A percentile compares a stretch with the other conserved stretches of the same genome.
Conservation (phyloP, 1,140 invertebrate genomes). For the Drosophila malerkotliana region DNA sequence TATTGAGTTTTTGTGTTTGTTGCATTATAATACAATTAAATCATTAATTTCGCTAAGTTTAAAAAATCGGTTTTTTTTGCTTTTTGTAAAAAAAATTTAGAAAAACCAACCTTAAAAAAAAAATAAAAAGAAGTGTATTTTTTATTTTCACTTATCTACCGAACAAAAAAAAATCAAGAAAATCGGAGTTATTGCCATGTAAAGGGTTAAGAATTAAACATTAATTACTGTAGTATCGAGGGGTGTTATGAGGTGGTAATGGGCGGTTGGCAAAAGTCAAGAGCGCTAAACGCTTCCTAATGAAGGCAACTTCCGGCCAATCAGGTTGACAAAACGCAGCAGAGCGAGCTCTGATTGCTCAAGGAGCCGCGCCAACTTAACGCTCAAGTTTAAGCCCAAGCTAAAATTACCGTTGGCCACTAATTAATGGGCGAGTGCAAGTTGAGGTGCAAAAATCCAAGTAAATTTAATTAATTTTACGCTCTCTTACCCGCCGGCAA, state of each 20-base stretch:
- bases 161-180: too few species aligned
- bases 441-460: slow-evolving; percentile 62
- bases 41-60: too few species aligned
- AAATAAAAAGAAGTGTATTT: too few species aligned
- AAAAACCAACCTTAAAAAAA: too few species aligned
- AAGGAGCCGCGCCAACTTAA: slow-evolving; percentile 67
- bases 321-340: slow-evolving; percentile 64
- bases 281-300: slow-evolving; percentile 66
- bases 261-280: slow-evolving; percentile 44
- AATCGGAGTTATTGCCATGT: too few species aligned
- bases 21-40: too few species aligned
- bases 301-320: slow-evolving; percentile 74
- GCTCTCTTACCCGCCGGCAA: slow-evolving; percentile 50
- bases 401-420: slow-evolving; percentile 69
- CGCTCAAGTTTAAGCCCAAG: slow-evolving; percentile 31
- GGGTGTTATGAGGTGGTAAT: background rate
- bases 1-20: too few species aligned
- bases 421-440: slow-evolving; percentile 65
- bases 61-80: too few species aligned
- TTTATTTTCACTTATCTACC: too few species aligned
- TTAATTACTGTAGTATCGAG: slow-evolving; percentile 2
- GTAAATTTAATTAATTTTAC: slow-evolving; percentile 79
- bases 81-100: too few species aligned
- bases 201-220: background rate
- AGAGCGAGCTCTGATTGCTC: slow-evolving; percentile 41